Percentiles rank a stretch among this genome's conserved stretches.
Conservation (phyloP, 1,140 invertebrate species). For the Drosophila sucinea region DNA sequence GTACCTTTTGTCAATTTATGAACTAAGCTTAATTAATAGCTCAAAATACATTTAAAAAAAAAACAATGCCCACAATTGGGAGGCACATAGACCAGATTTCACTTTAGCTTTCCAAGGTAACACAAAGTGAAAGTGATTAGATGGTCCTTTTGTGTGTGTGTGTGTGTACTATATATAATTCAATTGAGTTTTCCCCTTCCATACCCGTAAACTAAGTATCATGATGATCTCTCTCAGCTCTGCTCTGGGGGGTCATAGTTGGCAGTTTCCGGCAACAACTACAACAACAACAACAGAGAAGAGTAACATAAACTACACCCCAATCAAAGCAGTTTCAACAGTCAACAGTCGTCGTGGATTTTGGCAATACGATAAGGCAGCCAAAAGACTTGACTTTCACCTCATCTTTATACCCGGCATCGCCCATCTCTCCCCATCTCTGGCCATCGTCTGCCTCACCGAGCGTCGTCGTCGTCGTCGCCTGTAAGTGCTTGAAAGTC, state of each 20-base stretch:
- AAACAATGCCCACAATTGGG: too few relatives aligned
- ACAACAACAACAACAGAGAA: background rate
- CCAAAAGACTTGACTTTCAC: background rate
- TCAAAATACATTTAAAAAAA: too few relatives aligned
- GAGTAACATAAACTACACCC: constrained; percentile 4
- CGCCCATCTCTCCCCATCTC: constrained; percentile 5
- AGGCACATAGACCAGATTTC: too few relatives aligned
- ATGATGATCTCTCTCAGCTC: background rate
- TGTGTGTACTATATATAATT: background rate
- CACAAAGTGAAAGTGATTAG: background rate
- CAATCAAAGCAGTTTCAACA: constrained; percentile 4
- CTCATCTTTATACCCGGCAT: background rate
- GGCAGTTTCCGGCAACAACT: background rate
- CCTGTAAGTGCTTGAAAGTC: constrained; percentile 78
- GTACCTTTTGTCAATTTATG: too few relatives aligned
- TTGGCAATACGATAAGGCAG: constrained; percentile 4
- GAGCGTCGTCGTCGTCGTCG: constrained; percentile 9
- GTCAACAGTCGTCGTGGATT: background rate
- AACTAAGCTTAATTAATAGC: too few relatives aligned
- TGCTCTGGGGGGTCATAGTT: constrained; percentile 2
- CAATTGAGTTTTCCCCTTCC: background rate
- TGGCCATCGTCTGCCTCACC: constrained; percentile 3
- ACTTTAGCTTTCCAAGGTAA: background rate
- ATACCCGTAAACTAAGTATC: background rate
- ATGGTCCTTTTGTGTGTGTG: background rate